A percentile compares a stretch with the other conserved stretches of the same genome.
Evolutionary conservation across 2,797 vertebrate species (phyloP).

Genomic region (Sebastes glaucus): DNA sequence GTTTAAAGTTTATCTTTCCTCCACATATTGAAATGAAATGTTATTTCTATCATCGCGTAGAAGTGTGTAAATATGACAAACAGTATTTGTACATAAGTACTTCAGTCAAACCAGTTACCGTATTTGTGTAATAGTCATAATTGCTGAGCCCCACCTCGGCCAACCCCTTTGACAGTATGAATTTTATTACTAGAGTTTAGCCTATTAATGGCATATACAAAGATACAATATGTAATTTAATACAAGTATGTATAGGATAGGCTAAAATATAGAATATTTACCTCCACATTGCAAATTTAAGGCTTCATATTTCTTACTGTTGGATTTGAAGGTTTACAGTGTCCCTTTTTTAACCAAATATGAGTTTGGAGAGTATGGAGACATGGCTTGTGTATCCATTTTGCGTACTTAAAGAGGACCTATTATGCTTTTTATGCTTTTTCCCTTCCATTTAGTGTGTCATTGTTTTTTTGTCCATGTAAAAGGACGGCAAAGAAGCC

Average conservation of each 20-base stretch:
- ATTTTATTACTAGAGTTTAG: slow-evolving; percentile 48
- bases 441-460: no score
- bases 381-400: slow-evolving; percentile 9
- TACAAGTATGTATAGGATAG: slow-evolving; percentile 43
- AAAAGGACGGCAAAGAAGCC: no score
- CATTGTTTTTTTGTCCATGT: no score
- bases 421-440: no score
- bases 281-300: slow-evolving; percentile 11
- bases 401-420: neutral
- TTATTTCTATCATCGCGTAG: slow-evolving; percentile 42
- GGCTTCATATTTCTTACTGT: slow-evolving; percentile 28
- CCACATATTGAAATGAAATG: slow-evolving; percentile 8
- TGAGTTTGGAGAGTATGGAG: neutral
- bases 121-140: slow-evolving; percentile 31
- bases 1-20: slow-evolving; percentile 23
- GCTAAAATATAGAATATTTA: slow-evolving; percentile 26
- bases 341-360: neutral
- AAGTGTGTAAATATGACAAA: slow-evolving; percentile 67
- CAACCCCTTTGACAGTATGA: slow-evolving; percentile 30
- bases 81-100: slow-evolving; percentile 71
- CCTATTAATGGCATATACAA: slow-evolving; percentile 28
- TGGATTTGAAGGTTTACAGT: slow-evolving; percentile 28
- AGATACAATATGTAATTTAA: slow-evolving; percentile 53
- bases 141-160: slow-evolving; percentile 13
- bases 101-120: slow-evolving; percentile 29